These are phyloP conservation scores for Chelonus formosanus DNA, from an alignment of 2,888 invertebrate genomes.

Conservation along the genomic window DNA sequence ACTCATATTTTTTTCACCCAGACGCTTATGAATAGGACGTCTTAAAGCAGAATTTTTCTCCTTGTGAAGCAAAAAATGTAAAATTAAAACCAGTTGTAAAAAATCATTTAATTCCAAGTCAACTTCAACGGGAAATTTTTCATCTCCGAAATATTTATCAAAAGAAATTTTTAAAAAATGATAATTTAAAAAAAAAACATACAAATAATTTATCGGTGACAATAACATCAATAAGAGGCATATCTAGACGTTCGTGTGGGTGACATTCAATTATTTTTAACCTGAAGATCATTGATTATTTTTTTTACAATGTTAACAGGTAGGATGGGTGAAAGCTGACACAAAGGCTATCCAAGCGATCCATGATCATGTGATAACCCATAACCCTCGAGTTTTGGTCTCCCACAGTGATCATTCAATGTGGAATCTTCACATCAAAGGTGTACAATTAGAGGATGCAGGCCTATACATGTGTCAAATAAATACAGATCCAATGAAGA, in stretches of 20 bases:
- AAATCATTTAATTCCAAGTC: no score
- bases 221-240: no score
- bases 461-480: constrained; percentile 95
- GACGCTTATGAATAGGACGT: no score
- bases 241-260: no score
- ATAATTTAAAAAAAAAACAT: neutral
- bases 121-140: no score
- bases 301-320: constrained; percentile 68
- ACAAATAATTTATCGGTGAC: no score
- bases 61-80: no score
- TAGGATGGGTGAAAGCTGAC: constrained; percentile 93
- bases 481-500: constrained; percentile 94
- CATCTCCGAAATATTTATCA: neutral
- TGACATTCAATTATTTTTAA: neutral
- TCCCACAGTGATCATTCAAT: constrained; percentile 85
- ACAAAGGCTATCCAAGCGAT: constrained; percentile 93
- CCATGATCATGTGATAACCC: constrained; percentile 91
- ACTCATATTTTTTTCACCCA: no score
- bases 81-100: no score
- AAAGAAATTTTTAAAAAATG: neutral
- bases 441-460: constrained; percentile 86
- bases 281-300: neutral
- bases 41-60: no score
- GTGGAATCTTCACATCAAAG: constrained; percentile 90
- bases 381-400: constrained; percentile 86